Conservation (phyloP, 2,797 vertebrate genomes). For the Spinus olivaceus region DNA sequence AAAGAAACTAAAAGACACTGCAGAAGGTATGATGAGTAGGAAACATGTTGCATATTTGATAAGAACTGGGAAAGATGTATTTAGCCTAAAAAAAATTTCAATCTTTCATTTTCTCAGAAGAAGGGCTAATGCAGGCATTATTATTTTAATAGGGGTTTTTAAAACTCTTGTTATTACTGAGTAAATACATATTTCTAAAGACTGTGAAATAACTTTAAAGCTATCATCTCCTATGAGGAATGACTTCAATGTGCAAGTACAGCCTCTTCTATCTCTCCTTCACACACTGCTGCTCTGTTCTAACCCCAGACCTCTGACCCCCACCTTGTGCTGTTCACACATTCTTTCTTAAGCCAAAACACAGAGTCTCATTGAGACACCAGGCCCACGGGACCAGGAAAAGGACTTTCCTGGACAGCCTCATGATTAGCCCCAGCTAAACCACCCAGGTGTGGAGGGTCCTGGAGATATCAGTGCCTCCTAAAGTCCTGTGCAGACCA, state of each 20-base stretch:
- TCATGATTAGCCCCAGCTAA: background rate
- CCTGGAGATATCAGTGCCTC: background rate
- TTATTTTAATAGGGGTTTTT: background rate
- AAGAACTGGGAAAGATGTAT: background rate
- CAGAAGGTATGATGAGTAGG: background rate
- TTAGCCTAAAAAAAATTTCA: background rate
- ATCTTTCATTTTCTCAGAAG: background rate
- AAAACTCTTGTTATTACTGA: background rate
- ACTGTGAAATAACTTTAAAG: background rate
- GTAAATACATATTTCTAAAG: background rate
- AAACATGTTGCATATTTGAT: background rate
- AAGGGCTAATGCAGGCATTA: background rate
- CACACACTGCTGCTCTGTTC: accelerated
- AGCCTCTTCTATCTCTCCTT: background rate
- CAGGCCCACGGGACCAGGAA: accelerated
- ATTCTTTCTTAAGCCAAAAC: background rate
- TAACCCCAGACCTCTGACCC: background rate
- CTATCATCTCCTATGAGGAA: background rate
- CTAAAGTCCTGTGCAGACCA: background rate
- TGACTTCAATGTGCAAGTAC: background rate
- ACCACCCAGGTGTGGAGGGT: background rate
- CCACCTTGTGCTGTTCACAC: too few relatives aligned
- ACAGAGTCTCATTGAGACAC: background rate
- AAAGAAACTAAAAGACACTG: background rate
- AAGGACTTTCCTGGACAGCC: background rate